Percentiles rank a stretch among this genome's conserved stretches.
phyloP scores from a whole-genome alignment of 1,140 invertebrate genomes.

The Armadillidium nasatum region DNA sequence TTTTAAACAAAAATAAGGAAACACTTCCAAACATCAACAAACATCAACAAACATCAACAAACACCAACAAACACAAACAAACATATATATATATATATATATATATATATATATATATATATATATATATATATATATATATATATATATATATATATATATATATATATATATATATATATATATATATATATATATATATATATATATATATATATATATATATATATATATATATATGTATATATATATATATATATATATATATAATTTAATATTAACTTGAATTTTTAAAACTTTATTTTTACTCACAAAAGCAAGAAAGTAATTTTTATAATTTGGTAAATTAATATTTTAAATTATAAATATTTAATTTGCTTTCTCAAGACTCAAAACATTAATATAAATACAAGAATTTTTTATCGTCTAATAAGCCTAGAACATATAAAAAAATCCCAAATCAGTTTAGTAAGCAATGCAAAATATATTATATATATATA shows the following conservation, averaged over 20 bases:
- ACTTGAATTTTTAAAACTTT: no score
- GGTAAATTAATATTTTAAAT: no score
- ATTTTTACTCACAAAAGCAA: no score
- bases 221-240: constrained; percentile 11
- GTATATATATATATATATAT: constrained; percentile 7
- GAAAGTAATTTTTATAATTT: no score
- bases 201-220: constrained; percentile 11
- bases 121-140: constrained; percentile 2
- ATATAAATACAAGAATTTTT: no score
- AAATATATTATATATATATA: no score
- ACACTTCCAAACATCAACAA: background rate
- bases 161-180: constrained; percentile 11
- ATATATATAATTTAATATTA: background rate
- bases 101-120: constrained; percentile 15
- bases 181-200: constrained; percentile 13
- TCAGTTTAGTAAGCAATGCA: no score
- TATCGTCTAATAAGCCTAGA: no score
- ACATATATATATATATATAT: constrained; percentile 12
- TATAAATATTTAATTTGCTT: no score
- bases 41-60: no score
- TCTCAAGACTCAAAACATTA: no score
- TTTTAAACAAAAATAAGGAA: background rate
- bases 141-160: constrained; percentile 2
- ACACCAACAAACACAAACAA: background rate
- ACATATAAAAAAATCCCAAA: no score